Base-by-base conservation (phyloP, 2,888 invertebrate species). In the Trimorus sp. region DNA sequence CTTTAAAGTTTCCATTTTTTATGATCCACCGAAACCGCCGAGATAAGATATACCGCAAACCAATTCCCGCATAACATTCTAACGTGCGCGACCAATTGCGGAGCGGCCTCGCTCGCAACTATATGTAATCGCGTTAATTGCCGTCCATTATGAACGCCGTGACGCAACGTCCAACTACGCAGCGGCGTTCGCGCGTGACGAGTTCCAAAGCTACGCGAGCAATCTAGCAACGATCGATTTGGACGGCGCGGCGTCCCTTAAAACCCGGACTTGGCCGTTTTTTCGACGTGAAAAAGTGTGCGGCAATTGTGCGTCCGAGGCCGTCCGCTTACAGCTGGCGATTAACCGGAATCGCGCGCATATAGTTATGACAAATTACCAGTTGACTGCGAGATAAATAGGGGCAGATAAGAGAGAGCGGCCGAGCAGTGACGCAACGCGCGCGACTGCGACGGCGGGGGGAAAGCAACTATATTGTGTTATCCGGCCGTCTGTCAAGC, bases 321-420 rank as follows among this genome's bases (percentile, higher is more conserved):
- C 54, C 54, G 49, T 48, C 45, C 58, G 62, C 74, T 75, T 75
- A 75, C 71, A 80, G 70, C 26, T 70, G 80, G 80, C 60, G 80
- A 75, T 80, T 70, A 80, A 75, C 65, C 51, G 66, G 63, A 69
- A 62, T 59, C n/a, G 58, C 54, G 75, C 63, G 53, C 49, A 62
- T 65, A 66, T 65, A 80, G 75, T 70, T 63, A 80, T 75, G 75
- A 80, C 65, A 66, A 75, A 75, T 80, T 75, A 70, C 80, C 80
- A 75, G 80, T 80, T 80, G 80, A 68, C 73, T 79, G 51, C 40
- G 70, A 59, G 78, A 63, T 69, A 79, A 75, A 70, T 69, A 37
- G 71, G 60, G 53, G 68, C 45, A 60, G 56, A 78, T 60, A 66
- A 78, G 74, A 59, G 65, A 60, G 75, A 71, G 38, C 15, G 37